phyloP scores from a whole-genome alignment of 2,888 invertebrate species.

The Caenorhabditis drosophilae region DNA sequence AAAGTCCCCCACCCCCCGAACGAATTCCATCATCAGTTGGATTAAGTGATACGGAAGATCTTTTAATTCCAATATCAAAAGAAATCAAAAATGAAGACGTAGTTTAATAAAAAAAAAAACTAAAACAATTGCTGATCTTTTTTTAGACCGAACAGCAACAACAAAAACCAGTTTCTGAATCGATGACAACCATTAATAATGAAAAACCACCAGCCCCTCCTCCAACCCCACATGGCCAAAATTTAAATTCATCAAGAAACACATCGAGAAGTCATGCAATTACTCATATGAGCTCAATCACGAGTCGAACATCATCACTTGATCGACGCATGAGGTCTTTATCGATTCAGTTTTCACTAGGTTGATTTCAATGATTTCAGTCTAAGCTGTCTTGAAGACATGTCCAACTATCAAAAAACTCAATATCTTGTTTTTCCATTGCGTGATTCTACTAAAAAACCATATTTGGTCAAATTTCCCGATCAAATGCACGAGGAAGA shows the following conservation, averaged over 20 bases:
- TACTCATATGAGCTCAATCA: constrained; percentile 9
- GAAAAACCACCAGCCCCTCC: constrained; percentile 25
- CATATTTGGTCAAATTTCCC: constrained; percentile 54
- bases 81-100: too few relatives aligned
- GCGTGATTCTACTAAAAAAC: constrained; percentile 48
- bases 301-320: constrained; percentile 29
- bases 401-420: constrained; percentile 49
- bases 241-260: neutral
- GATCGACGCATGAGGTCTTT: constrained; percentile 45
- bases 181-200: too few relatives aligned
- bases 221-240: neutral
- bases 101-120: too few relatives aligned
- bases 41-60: constrained; percentile 13
- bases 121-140: too few relatives aligned
- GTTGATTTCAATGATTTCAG: too few relatives aligned
- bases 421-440: constrained; percentile 60
- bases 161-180: constrained; percentile 6
- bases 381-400: constrained; percentile 51
- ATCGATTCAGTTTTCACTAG: too few relatives aligned
- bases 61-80: too few relatives aligned
- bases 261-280: too few relatives aligned
- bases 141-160: too few relatives aligned
- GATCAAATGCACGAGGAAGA: constrained; percentile 50
- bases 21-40: constrained; percentile 14
- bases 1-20: constrained; percentile 35